These are phyloP conservation scores for Stegodyphus dumicola DNA, from an alignment of 1,140 invertebrate species.

Conservation along the genomic window DNA sequence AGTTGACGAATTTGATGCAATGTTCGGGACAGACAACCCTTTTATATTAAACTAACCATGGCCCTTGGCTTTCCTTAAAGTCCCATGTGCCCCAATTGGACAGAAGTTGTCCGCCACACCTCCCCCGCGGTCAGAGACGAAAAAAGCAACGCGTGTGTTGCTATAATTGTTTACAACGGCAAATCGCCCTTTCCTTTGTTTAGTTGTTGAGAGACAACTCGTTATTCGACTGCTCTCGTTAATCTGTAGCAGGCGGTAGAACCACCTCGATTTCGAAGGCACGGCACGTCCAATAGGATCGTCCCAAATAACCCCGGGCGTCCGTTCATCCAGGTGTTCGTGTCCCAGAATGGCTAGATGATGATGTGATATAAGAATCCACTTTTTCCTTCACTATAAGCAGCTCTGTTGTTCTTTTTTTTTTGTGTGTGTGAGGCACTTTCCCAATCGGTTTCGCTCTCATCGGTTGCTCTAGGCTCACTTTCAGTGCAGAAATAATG, in stretches of 20 bases:
- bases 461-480: neutral
- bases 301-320: slow-evolving; percentile 13
- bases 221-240: slow-evolving; percentile 31
- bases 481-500: no score
- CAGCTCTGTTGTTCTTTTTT: neutral
- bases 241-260: slow-evolving; percentile 27
- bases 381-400: neutral
- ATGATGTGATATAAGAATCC: neutral
- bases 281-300: slow-evolving; percentile 49
- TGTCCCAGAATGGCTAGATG: slow-evolving; percentile 13
- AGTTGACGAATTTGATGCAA: slow-evolving; percentile 37
- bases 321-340: neutral
- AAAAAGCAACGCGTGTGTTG: slow-evolving; percentile 33
- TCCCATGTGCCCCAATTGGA: slow-evolving; percentile 49
- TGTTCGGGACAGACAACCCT: neutral
- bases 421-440: neutral
- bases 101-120: slow-evolving; percentile 20
- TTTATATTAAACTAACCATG: slow-evolving; percentile 53
- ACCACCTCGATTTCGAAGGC: slow-evolving; percentile 29
- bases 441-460: neutral
- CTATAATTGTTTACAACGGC: slow-evolving; percentile 56
- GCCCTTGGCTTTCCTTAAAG: slow-evolving; percentile 48
- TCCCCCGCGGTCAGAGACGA: slow-evolving; percentile 40
- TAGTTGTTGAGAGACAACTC: slow-evolving; percentile 1
- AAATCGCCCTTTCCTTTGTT: slow-evolving; percentile 47